Evolutionary conservation across 1,140 invertebrate genomes (phyloP), one percentile per base, ranked within the genome.

Genomic region (Tetramorium parvispinum): DNA sequence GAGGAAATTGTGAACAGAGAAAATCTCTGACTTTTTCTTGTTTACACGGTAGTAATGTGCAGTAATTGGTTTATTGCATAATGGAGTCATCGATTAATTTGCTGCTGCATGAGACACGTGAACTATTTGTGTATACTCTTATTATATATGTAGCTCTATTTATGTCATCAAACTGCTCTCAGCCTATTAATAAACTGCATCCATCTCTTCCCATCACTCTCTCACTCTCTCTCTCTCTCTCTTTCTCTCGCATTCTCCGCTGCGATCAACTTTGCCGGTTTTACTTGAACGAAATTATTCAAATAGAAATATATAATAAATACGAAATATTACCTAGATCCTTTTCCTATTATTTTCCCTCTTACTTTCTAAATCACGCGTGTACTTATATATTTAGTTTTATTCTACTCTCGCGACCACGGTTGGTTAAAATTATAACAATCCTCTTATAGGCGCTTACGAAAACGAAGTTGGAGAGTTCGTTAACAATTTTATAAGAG

Each of bases 171-270:
- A 66, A 40, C 55, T 49, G 85, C 68, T 51, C 32, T 24, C 46
- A 2, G 27, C 2, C 32, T 73, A 83, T 82, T 75, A 88, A 88
- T 81, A 86, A 75, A 63, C 55, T 40, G 46, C 43, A 57, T 66
- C 24, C n/a, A 66, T 78, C 65, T 73, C 57, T 49, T 53, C 21
- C n/a, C 27, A 10, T 32, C n/a, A 37, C 32, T 7, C 49, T 49
- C 3, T 66, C 51, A n/a, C 49, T 51, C 49, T 51, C 21, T 63
- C 43, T 37, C 27, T 32, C 32, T 32, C 32, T 32, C 68, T 37
- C 37, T 21, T 55, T 65, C 71, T 65, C 11, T 46, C 46, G 10
- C 24, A 78, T 24, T 78, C 40, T 71, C 43, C 59, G 43, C 11
- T 24, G 21, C 18, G 40, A 55, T 46, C 46, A 46, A 18, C 21